Evolutionary conservation across 2,888 invertebrate genomes (phyloP).

Genomic region (Eilema griseolum): DNA sequence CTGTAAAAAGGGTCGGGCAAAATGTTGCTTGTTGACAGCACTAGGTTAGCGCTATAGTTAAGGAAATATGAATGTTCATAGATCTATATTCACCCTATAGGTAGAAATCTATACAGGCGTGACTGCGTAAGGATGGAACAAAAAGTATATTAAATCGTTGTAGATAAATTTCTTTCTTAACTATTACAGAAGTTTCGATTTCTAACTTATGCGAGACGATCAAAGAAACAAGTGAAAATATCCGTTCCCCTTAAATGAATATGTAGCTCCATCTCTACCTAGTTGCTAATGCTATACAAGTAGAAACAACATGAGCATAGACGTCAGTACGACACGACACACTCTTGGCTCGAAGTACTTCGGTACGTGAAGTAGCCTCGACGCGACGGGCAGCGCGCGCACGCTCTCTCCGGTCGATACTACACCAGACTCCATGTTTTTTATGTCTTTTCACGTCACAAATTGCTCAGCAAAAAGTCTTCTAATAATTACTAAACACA

Average conservation of each 20-base stretch:
- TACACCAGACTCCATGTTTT: slow-evolving; percentile 84
- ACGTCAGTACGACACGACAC: slow-evolving; percentile 40
- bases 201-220: slow-evolving; percentile 14
- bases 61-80: background rate
- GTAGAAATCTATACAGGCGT: too few species aligned
- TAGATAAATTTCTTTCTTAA: background rate
- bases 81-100: background rate
- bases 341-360: slow-evolving; percentile 45
- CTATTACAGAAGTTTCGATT: slow-evolving; percentile 8
- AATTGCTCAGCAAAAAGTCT: slow-evolving; percentile 78
- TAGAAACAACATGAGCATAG: slow-evolving; percentile 42
- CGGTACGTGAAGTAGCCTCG: slow-evolving; percentile 42
- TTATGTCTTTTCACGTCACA: slow-evolving; percentile 82
- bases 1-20: background rate
- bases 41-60: background rate
- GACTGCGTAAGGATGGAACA: background rate
- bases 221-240: slow-evolving; percentile 21
- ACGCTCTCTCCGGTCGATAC: slow-evolving; percentile 80
- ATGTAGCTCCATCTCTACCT: slow-evolving; percentile 30
- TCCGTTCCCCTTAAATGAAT: slow-evolving; percentile 25
- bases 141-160: background rate
- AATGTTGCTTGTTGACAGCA: background rate
- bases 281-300: slow-evolving; percentile 38
- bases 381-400: slow-evolving; percentile 75
- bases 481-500: slow-evolving; percentile 73